These are phyloP conservation scores for Clarias platycephalus DNA, from an alignment of 2,797 vertebrate genomes.

Conservation along the genomic window DNA sequence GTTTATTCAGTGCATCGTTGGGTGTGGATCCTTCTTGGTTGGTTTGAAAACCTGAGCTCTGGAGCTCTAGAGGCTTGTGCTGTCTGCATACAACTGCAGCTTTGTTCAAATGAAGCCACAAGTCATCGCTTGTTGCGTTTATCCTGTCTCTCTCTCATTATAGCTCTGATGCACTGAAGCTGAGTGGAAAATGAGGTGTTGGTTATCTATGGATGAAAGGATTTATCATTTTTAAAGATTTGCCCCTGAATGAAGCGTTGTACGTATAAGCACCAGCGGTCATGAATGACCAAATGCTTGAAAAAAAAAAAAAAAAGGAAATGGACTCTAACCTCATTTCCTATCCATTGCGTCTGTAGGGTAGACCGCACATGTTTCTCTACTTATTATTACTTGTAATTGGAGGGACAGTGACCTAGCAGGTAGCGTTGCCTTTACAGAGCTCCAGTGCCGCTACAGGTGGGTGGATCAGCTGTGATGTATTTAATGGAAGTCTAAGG, in stretches of 20 bases:
- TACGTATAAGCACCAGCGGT: constrained; percentile 15
- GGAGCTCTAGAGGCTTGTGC: background rate
- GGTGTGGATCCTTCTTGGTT: background rate
- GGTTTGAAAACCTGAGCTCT: background rate
- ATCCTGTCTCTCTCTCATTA: background rate
- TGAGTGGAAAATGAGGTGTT: constrained; percentile 1
- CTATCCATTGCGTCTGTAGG: background rate
- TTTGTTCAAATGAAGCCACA: constrained; percentile 3
- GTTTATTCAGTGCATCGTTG: background rate
- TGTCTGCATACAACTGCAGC: background rate
- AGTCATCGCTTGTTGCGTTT: background rate
- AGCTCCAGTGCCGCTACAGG: background rate
- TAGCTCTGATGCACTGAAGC: constrained; percentile 23
- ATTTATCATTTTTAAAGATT: constrained; percentile 19
- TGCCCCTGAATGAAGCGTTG: constrained; percentile 23
- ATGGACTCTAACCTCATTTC: background rate
- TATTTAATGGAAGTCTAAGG: background rate
- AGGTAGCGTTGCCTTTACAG: background rate
- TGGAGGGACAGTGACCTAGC: background rate
- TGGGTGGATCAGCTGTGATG: background rate
- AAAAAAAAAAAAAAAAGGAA: background rate
- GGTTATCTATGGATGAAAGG: background rate
- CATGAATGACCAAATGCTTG: background rate
- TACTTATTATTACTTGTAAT: background rate
- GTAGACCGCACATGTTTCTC: background rate